These are phyloP conservation scores for Cydia fagiglandana DNA, from an alignment of 1,140 invertebrate species.

Conservation along the genomic window DNA sequence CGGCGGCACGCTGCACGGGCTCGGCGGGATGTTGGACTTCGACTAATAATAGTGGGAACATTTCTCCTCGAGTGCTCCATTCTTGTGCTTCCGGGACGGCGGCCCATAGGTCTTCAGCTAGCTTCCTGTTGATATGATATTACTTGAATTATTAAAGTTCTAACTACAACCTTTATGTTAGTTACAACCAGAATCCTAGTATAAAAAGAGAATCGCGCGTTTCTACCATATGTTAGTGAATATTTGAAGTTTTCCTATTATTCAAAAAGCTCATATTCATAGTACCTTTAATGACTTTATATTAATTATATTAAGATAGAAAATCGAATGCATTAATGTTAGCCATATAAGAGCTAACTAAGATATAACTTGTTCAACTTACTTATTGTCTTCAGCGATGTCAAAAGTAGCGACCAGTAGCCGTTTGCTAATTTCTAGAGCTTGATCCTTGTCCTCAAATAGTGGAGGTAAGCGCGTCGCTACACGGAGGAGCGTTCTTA, in stretches of 20 bases:
- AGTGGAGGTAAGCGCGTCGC: slow-evolving; percentile 82
- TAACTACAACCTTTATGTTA: too few species aligned
- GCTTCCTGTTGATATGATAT: slow-evolving; percentile 40
- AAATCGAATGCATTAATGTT: too few species aligned
- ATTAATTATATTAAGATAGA: too few species aligned
- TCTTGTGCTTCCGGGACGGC: slow-evolving; percentile 45
- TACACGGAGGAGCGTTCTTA: slow-evolving; percentile 86
- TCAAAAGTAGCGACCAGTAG: slow-evolving; percentile 91
- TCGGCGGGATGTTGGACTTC: slow-evolving; percentile 90
- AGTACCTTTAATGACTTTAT: too few species aligned
- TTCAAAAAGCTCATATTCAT: too few species aligned
- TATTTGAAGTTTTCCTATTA: too few species aligned
- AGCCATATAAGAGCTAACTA: too few species aligned
- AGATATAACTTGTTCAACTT: slow-evolving; percentile 35
- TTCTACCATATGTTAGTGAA: too few species aligned
- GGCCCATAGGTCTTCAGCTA: slow-evolving; percentile 86
- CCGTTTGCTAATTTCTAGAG: slow-evolving; percentile 83
- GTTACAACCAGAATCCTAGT: too few species aligned
- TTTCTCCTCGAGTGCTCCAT: slow-evolving; percentile 76
- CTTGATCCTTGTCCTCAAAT: slow-evolving; percentile 81
- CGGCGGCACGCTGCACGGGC: slow-evolving; percentile 88
- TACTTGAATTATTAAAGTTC: too few species aligned
- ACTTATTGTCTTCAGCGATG: slow-evolving; percentile 84
- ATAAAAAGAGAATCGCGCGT: too few species aligned
- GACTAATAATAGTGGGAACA: slow-evolving; percentile 83